These are phyloP conservation scores for Mus spretus DNA, from an alignment of 2,797 vertebrate species.

Conservation along the genomic window DNA sequence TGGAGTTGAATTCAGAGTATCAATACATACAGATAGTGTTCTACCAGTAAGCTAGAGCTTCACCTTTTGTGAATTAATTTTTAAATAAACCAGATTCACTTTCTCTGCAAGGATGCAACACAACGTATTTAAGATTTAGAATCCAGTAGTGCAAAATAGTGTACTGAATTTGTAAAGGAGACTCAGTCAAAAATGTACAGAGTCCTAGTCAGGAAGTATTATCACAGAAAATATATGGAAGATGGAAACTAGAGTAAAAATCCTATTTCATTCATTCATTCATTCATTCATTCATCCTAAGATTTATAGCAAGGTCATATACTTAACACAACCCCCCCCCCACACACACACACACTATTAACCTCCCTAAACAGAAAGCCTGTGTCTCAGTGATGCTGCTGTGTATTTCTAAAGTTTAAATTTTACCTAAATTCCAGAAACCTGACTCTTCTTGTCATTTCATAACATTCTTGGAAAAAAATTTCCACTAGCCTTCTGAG, in stretches of 20 bases:
- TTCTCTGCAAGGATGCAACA: constrained; percentile 39
- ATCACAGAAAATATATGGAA: constrained; percentile 4
- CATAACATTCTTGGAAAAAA: constrained; percentile 41
- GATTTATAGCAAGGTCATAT: not conserved
- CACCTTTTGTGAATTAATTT: constrained; percentile 49
- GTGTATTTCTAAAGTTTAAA: not conserved
- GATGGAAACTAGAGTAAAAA: not conserved
- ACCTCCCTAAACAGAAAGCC: not conserved
- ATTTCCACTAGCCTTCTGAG: constrained; percentile 67
- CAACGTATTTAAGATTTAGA: constrained; percentile 23
- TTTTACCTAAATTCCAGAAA: constrained; percentile 52
- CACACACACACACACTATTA: not conserved
- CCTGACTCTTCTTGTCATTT: constrained; percentile 61
- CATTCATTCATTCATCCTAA: not conserved
- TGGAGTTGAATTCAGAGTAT: not conserved
- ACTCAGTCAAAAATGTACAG: not conserved
- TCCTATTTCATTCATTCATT: not conserved
- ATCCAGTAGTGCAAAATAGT: not conserved
- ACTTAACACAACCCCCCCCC: not conserved
- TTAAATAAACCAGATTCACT: constrained; percentile 57
- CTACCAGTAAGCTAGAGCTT: not conserved
- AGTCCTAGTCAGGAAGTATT: not conserved
- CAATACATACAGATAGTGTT: not conserved
- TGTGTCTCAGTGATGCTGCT: constrained; percentile 11
- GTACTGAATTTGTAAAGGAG: constrained; percentile 40